Evolutionary conservation across 2,113 vertebrate species (phyloP), one percentile per base, ranked within the genome.

Genomic region (Salvelinus alpinus): DNA sequence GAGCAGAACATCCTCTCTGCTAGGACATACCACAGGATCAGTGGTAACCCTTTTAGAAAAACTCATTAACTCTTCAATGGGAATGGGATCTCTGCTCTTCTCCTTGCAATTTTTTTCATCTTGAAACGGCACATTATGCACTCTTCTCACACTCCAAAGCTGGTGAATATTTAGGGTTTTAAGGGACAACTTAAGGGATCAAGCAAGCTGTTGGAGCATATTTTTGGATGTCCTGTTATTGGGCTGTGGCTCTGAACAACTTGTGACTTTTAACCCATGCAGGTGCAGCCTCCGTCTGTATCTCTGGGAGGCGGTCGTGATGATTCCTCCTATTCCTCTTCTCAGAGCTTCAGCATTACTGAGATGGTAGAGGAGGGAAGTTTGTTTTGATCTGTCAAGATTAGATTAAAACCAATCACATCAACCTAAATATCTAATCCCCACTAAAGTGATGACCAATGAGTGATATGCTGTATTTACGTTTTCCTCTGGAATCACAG

Each of bases 311-410:
- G 73, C 64, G 25, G 31, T 20, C 11, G 75, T n/a, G 83, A 16
- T 31, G 60, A 24, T 24, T 70, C 65, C 64, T 82, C 86, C 11
- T 72, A 83, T 1, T 48, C 22, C 57, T 69, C 80, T 59, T 66
- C 82, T 25, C 75, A 72, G 69, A 65, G 76, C 75, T 93, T 93
- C 88, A 92, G 92, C 84, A 92, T 94, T 83, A 86, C 90, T 65
- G 20, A 91, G 67, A 89, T 93, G 87, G 91, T 93, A 44, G 81
- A 93, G 72, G 80, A 93, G 93, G 93, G 82, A 88, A 91, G 93
- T 94, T 64, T 48, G 34, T 69, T 25, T 2, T 11, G 6, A 14
- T 20, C 34, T 44, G 25, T 25, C 25, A 25, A 25, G 25, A 25
- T 25, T 25, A 25, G 25, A 25, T 25, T 25, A 25, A 25, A 25